Evolutionary conservation across 2,113 vertebrate species (phyloP).

Genomic region (Clupea harengus): DNA sequence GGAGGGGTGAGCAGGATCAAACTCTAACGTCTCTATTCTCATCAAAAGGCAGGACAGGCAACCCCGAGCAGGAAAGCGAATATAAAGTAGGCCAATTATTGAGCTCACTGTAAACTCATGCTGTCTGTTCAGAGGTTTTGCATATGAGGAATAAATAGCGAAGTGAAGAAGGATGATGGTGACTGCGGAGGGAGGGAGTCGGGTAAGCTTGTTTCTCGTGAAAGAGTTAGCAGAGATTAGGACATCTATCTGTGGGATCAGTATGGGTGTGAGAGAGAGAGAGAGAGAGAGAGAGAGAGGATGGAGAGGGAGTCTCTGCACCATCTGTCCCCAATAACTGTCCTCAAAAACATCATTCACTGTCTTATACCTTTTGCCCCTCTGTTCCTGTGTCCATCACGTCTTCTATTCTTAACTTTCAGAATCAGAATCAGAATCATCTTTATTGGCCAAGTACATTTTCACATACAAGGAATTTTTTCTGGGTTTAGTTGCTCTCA

Average conservation of each 20-base stretch:
- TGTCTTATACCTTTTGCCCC: not conserved
- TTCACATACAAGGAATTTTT: no score
- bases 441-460: no score
- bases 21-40: not conserved
- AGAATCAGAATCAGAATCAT: no score
- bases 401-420: not conserved
- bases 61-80: not conserved
- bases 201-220: conserved; percentile 63
- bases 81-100: not conserved
- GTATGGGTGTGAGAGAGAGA: conserved; percentile 18
- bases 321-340: conserved; percentile 56
- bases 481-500: no score
- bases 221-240: conserved; percentile 68
- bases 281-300: not conserved
- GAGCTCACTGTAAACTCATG: not conserved
- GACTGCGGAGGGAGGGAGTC: conserved; percentile 52
- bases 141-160: not conserved
- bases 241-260: conserved; percentile 72
- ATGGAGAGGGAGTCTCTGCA: not conserved
- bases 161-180: conserved; percentile 1
- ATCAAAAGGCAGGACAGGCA: not conserved
- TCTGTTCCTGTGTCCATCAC: not conserved
- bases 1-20: conserved; percentile 55
- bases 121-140: not conserved
- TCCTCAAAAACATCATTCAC: conserved; percentile 35